Percentiles rank a stretch among this genome's conserved stretches.
Conservation (phyloP, 2,113 vertebrate species). For the Pangasianodon gigas region DNA sequence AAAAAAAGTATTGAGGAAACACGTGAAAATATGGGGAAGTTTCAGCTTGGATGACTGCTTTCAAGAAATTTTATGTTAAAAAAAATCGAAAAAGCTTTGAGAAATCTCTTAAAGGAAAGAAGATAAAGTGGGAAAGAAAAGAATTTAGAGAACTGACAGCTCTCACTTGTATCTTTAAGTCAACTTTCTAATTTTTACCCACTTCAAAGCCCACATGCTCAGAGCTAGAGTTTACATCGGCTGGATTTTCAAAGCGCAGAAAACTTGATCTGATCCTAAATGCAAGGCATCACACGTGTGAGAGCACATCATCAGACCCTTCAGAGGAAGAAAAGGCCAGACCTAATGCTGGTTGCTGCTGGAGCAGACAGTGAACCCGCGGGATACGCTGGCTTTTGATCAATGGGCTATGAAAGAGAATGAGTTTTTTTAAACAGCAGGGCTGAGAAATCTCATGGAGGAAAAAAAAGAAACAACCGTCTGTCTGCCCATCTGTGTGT, state of each 20-base stretch:
- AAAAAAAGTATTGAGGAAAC: constrained; percentile 27
- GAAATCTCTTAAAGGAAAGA: constrained; percentile 15
- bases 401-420: constrained; percentile 59
- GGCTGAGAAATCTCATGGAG: constrained; percentile 37
- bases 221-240: not conserved
- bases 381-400: constrained; percentile 58
- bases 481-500: constrained; percentile 19
- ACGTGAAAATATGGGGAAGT: not conserved
- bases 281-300: not conserved
- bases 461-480: not conserved
- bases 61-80: not conserved
- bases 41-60: not conserved
- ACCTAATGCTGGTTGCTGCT: not conserved
- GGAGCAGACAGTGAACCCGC: constrained; percentile 3
- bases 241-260: constrained; percentile 18
- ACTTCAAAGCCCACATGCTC: constrained; percentile 32
- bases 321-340: constrained; percentile 22
- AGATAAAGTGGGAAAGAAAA: not conserved
- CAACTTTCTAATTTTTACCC: constrained; percentile 39
- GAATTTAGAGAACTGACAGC: constrained; percentile 27
- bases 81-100: not conserved
- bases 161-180: constrained; percentile 29
- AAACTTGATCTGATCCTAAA: constrained; percentile 20
- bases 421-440: constrained; percentile 55
- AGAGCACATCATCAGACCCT: constrained; percentile 15